Evolutionary conservation across 2,113 vertebrate genomes (phyloP).

Genomic region (Synchiropus splendidus): DNA sequence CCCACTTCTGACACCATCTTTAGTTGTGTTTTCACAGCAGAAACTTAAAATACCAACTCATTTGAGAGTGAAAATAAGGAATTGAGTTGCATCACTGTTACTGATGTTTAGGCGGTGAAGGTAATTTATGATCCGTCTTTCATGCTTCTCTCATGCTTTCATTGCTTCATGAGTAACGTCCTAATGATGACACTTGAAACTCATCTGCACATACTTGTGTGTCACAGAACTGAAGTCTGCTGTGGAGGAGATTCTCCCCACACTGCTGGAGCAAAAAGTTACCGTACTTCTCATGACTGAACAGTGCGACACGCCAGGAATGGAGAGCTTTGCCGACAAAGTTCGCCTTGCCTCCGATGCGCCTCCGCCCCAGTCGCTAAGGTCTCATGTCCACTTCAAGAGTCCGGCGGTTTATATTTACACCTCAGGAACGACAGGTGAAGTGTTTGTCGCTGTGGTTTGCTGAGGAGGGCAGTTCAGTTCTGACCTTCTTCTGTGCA

Average conservation of each 20-base stretch:
- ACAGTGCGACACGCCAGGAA: constrained; percentile 57
- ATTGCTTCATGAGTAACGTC: too few relatives aligned
- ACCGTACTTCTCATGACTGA: constrained; percentile 68
- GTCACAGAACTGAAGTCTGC: constrained; percentile 66
- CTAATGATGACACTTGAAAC: too few relatives aligned
- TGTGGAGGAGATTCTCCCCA: constrained; percentile 72
- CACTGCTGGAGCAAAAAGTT: constrained; percentile 63
- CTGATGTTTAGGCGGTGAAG: too few relatives aligned
- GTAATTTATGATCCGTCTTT: too few relatives aligned
- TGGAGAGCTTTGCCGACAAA: constrained; percentile 66
- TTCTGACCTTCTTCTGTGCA: constrained; percentile 24
- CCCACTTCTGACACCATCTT: too few relatives aligned
- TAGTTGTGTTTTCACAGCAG: too few relatives aligned
- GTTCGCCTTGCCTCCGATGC: constrained; percentile 62
- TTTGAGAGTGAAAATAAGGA: too few relatives aligned
- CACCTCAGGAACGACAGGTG: constrained; percentile 86
- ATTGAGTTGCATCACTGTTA: too few relatives aligned
- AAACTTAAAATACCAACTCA: too few relatives aligned
- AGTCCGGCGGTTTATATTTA: constrained; percentile 79
- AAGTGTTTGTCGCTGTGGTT: not conserved
- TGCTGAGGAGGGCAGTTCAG: not conserved
- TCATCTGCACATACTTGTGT: not conserved
- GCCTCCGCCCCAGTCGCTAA: constrained; percentile 59
- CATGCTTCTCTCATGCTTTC: too few relatives aligned
- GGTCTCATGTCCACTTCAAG: constrained; percentile 65